A percentile compares a stretch with the other conserved stretches of the same genome.
Evolutionary conservation across 2,797 vertebrate genomes (phyloP).

Genomic region (Odontamblyopus lacepedii): DNA sequence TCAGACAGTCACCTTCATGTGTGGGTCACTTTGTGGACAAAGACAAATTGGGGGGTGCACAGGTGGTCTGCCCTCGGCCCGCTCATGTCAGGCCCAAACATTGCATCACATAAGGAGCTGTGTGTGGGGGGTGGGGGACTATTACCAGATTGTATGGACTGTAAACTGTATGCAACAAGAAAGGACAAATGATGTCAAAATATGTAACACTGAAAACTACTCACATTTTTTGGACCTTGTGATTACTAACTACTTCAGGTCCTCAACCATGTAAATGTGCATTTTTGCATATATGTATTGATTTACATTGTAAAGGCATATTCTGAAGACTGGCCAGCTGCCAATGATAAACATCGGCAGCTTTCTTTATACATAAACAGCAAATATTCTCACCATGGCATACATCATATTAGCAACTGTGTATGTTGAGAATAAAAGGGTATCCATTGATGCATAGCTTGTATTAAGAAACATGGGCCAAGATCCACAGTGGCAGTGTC

Average conservation of each 20-base stretch:
- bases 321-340: too few species aligned
- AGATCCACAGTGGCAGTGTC: background rate
- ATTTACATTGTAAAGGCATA: too few species aligned
- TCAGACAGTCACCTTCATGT: slow-evolving; percentile 55
- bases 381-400: background rate
- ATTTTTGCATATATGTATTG: too few species aligned
- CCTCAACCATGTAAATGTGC: too few species aligned
- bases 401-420: background rate
- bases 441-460: background rate
- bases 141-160: too few species aligned
- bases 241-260: too few species aligned
- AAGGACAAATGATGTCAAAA: background rate
- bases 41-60: slow-evolving; percentile 62
- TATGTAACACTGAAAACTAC: background rate
- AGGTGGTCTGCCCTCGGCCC: slow-evolving; percentile 50
- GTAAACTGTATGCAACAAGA: too few species aligned
- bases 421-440: background rate
- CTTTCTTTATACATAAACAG: background rate
- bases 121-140: too few species aligned
- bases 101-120: slow-evolving; percentile 16
- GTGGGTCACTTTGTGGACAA: slow-evolving; percentile 64
- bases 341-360: too few species aligned
- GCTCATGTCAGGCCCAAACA: slow-evolving; percentile 18
- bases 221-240: too few species aligned
- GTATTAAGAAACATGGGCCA: background rate